phyloP scores from a whole-genome alignment of 1,140 invertebrate species.

The Nasonia longicornis region DNA sequence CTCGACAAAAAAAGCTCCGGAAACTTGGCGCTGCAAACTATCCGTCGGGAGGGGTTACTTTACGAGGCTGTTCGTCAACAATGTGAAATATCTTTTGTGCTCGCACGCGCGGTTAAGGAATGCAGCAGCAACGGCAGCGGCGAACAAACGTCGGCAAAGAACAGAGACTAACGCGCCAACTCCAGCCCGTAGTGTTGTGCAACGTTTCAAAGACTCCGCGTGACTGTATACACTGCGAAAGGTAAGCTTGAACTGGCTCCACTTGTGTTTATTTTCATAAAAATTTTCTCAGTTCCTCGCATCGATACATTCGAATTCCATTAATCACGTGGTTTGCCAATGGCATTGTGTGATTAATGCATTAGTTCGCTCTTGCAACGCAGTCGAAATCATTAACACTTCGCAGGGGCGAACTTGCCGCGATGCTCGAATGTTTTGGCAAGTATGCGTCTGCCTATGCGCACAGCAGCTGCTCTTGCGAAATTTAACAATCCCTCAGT shows the following conservation, averaged over 20 bases:
- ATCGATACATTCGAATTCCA: background rate
- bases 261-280: no score
- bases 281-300: no score
- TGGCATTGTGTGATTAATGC: background rate
- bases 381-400: background rate
- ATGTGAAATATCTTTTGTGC: slow-evolving; percentile 32
- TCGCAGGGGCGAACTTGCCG: background rate
- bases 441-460: background rate
- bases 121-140: background rate
- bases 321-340: background rate
- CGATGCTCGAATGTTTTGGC: background rate
- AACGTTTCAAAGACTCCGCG: background rate
- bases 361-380: background rate
- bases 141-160: slow-evolving; percentile 3
- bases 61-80: slow-evolving; percentile 27
- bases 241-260: background rate
- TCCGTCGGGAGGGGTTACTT: background rate
- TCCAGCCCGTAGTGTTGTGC: background rate
- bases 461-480: background rate
- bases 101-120: background rate
- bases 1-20: background rate
- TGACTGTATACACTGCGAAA: background rate
- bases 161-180: background rate
- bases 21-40: slow-evolving; percentile 3
- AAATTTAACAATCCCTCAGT: background rate